Evolutionary conservation across 2,113 vertebrate genomes (phyloP).

Genomic region (Peromyscus maniculatus): DNA sequence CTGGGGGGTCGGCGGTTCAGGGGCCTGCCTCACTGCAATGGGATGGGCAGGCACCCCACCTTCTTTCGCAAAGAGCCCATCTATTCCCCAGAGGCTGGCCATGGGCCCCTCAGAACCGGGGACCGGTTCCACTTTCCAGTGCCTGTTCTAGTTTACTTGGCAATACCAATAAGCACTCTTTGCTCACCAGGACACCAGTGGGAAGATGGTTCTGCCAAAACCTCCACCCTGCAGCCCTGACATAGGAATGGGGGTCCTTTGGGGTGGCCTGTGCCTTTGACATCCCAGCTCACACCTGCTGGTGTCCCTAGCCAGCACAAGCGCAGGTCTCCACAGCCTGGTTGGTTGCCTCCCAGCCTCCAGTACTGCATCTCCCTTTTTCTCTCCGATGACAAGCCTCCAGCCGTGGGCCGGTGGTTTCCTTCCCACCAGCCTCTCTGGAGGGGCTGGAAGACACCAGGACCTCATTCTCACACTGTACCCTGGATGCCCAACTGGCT

Average conservation of each 20-base stretch:
- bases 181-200: neutral
- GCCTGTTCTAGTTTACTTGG: neutral
- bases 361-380: neutral
- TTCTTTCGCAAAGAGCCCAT: neutral
- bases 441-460: neutral
- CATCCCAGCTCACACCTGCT: neutral
- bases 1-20: neutral
- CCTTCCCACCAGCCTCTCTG: neutral
- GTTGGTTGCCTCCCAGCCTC: neutral
- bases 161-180: neutral
- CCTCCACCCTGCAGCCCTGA: neutral
- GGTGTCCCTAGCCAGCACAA: neutral
- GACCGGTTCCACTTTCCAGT: no score
- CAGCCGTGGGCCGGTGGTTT: neutral
- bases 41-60: neutral
- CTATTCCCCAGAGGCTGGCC: neutral
- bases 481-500: neutral
- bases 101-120: neutral
- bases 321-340: neutral
- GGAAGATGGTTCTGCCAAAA: neutral
- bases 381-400: neutral
- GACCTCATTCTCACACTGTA: accelerated
- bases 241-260: accelerated
- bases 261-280: neutral
- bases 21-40: neutral